These are phyloP conservation scores for Theodoxus fluviatilis DNA, from an alignment of 2,888 invertebrate species.

Conservation along the genomic window DNA sequence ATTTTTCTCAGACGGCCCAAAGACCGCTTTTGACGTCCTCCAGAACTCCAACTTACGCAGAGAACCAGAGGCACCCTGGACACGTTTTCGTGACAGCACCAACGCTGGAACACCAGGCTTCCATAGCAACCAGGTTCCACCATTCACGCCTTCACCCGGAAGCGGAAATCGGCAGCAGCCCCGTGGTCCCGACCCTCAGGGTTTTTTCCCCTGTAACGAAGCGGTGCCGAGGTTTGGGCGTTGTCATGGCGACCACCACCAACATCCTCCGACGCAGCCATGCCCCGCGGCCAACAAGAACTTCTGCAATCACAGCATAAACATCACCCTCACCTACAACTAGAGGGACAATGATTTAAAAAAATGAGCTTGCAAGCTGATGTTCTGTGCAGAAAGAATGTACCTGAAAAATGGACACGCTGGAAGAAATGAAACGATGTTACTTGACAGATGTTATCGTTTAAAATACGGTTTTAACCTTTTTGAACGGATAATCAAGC, in stretches of 20 bases:
- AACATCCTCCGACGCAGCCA: constrained; percentile 26
- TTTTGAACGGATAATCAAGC: too few relatives aligned
- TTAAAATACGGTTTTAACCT: too few relatives aligned
- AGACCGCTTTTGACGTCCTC: constrained; percentile 30
- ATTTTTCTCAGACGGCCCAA: constrained; percentile 21
- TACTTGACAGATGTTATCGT: too few relatives aligned
- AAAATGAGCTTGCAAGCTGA: too few relatives aligned
- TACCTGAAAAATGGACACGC: too few relatives aligned
- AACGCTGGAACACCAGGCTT: neutral
- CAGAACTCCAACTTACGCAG: constrained; percentile 25
- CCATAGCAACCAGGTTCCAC: too few relatives aligned
- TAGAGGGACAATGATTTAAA: constrained; percentile 22
- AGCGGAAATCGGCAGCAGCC: neutral
- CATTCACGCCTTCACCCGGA: too few relatives aligned
- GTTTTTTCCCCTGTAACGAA: too few relatives aligned
- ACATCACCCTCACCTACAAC: constrained; percentile 56
- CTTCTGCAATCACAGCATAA: constrained; percentile 54
- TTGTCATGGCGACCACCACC: constrained; percentile 24
- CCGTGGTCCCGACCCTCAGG: constrained; percentile 20
- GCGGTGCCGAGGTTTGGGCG: constrained; percentile 24
- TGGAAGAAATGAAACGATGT: too few relatives aligned
- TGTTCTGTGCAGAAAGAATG: too few relatives aligned
- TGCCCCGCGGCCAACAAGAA: constrained; percentile 29
- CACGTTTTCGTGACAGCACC: constrained; percentile 25
- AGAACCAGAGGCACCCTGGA: constrained; percentile 26